Base-by-base conservation (phyloP, 2,113 vertebrate species). In the Aldabrachelys gigantea region DNA sequence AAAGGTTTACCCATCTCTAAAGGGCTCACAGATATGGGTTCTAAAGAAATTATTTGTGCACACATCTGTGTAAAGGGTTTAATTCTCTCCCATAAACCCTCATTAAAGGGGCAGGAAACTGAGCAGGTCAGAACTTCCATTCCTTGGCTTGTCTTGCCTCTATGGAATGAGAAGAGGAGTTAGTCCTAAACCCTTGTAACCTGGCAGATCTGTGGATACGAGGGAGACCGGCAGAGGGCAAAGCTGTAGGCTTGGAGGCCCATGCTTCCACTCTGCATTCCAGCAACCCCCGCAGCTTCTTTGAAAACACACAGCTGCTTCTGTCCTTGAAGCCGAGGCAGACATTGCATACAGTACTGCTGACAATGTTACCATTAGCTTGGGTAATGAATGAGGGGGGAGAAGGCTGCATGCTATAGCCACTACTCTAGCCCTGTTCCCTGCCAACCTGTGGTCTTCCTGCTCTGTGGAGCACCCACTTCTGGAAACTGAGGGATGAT, bases 21-120 rank as follows among this genome's bases (percentile, higher is more conserved):
- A 90, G 83, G 76, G 80, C 85, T 95, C 84, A 92, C 47, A 86
- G 11, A 31, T 82, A 72, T 75, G 0, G 1, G 87, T 94, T 91
- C 50, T 88, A 82, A 88, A 49, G 12, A 38, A 84, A 80, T 1
- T 4, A 53, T 53, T 72, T 0, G 2, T 84, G 54, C 21, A 83
- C 50, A 76, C 16, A 35, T 9, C 2, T 75, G 91, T 52, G 27
- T 80, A 69, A 2, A 2, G 72, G 80, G 82, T 50, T 44, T 12
- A 5, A 10, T 69, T 93, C 1, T 0, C 25, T 53, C 59, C 83
- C 92, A 80, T 53, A 90, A 31, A 81, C 22, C 52, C 80, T 83
- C 38, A 38, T 0, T 1, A 52, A 69, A 13, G 38, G 72, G 85
- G 56, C 10, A 80, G n/a, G 84, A 92, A 84, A 49, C n/a, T 59